Conservation (phyloP, 2,797 vertebrate genomes). For the Oreochromis grahami region DNA sequence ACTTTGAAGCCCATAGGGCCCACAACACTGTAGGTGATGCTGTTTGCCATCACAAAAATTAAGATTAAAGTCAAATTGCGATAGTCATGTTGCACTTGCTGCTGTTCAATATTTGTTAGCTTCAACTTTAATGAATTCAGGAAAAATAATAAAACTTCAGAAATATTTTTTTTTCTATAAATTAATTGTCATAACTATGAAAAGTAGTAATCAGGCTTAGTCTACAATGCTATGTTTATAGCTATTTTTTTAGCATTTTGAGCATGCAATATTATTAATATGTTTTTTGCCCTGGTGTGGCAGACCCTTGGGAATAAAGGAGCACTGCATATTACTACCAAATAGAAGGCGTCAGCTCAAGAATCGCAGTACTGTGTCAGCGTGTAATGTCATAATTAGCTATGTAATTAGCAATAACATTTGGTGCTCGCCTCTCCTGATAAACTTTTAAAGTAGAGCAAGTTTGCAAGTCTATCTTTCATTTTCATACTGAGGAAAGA, state of each 20-base stretch:
- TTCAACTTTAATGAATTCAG: not conserved
- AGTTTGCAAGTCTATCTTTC: not conserved
- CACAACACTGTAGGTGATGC: not conserved
- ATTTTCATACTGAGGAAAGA: not conserved
- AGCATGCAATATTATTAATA: not conserved
- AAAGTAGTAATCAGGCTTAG: not conserved
- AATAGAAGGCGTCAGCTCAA: accelerated
- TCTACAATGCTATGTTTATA: not conserved
- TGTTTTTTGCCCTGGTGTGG: accelerated
- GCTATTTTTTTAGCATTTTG: not conserved
- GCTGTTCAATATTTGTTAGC: not conserved
- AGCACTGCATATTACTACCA: not conserved
- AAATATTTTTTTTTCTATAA: not conserved
- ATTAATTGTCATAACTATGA: not conserved
- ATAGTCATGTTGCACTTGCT: not conserved
- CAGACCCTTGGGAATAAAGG: not conserved
- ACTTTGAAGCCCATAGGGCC: not conserved
- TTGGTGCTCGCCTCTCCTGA: not conserved
- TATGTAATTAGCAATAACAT: not conserved
- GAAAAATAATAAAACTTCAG: not conserved
- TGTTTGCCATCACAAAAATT: not conserved
- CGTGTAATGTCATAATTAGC: not conserved
- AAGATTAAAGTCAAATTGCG: not conserved
- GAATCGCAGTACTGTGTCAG: not conserved
- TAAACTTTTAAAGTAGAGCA: not conserved